Base-by-base conservation (phyloP, 2,797 vertebrate species). In the Ctenopoma kingsleyae region DNA sequence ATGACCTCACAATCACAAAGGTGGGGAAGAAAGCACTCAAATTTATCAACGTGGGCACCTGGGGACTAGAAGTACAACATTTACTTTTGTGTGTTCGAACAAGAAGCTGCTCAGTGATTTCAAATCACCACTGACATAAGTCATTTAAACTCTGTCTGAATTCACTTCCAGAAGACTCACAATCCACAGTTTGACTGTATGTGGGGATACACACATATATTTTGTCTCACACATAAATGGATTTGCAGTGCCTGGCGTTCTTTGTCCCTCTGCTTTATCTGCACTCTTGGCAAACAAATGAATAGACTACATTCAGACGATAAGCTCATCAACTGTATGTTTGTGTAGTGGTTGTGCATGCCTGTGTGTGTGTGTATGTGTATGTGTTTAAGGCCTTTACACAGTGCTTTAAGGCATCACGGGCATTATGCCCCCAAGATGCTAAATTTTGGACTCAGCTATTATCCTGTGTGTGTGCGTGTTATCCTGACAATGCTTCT, bases 251-350 rank as follows among this genome's bases (percentile, higher is more conserved):
- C 79, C 74, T 79, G 76, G 43, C 72, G 53, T 67, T 80, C 58
- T 80, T 77, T 78, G 61, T 84, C 59, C 76, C 56, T 69, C 43
- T 52, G 71, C 64, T 87, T 87, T 86, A 86, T 85, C 86, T 84
- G 66, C 30, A 54, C 71, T 74, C 65, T 83, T 87, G 84, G 87
- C 87, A 88, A 76, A 83, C 58, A 72, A 77, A 82, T 76, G 57
- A 83, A 78, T 74, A 76, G 82, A 53, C 75, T 52, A 86, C 81
- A 87, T 86, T 85, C 78, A 89, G 61, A 76, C 52, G 7, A 91
- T 90, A 89, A 89, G 84, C 86, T 81, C 82, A 68, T 89, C 77
- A 79, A 66, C 79, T 78, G 50, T 63, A 41, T 77, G 65, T 54
- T 47, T 65, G 65, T 71, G 61, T 54, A 36, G 63, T 12, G 51